Percentiles rank a stretch among this genome's conserved stretches.
These are phyloP conservation scores for Chrysochloris asiatica DNA, from an alignment of 2,113 vertebrate genomes.

Conservation along the genomic window DNA sequence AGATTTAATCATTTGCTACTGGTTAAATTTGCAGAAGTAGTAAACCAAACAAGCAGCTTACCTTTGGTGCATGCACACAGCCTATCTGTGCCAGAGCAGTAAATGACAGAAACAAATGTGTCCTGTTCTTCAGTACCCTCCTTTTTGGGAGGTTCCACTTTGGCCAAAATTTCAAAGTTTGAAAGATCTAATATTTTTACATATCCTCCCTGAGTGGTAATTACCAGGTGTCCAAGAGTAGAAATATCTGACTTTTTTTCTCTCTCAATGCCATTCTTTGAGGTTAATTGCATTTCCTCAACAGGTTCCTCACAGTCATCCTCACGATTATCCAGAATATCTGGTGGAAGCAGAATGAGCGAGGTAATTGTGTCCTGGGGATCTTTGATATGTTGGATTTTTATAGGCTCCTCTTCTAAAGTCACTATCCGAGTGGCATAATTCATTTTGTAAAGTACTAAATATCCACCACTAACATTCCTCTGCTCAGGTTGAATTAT, in stretches of 20 bases:
- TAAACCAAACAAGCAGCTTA: conserved; percentile 79
- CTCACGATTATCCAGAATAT: conserved; percentile 96
- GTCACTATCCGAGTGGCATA: conserved; percentile 98
- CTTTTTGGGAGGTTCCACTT: conserved; percentile 97
- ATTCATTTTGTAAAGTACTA: conserved; percentile 98
- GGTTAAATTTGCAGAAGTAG: neutral
- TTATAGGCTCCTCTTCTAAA: conserved; percentile 96
- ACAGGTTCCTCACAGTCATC: conserved; percentile 95
- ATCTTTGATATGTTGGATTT: conserved; percentile 98
- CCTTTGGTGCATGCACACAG: conserved; percentile 99
- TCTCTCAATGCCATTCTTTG: conserved; percentile 90
- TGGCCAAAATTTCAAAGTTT: conserved; percentile 96
- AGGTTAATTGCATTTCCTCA: conserved; percentile 90
- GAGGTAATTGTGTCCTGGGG: conserved; percentile 97
- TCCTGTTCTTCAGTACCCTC: conserved; percentile 95
- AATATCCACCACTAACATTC: conserved; percentile 92
- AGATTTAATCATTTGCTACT: neutral
- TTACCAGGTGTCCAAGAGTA: conserved; percentile 96
- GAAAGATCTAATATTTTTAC: conserved; percentile 98
- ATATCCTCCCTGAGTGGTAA: conserved; percentile 97
- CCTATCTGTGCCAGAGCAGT: conserved; percentile 99
- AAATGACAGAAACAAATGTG: conserved; percentile 97
- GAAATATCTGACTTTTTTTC: conserved; percentile 91
- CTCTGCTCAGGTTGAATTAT: conserved; percentile 94
- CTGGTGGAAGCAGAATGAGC: conserved; percentile 95